These are phyloP conservation scores for Pheosia tremula DNA, from an alignment of 2,888 invertebrate genomes.

Conservation along the genomic window DNA sequence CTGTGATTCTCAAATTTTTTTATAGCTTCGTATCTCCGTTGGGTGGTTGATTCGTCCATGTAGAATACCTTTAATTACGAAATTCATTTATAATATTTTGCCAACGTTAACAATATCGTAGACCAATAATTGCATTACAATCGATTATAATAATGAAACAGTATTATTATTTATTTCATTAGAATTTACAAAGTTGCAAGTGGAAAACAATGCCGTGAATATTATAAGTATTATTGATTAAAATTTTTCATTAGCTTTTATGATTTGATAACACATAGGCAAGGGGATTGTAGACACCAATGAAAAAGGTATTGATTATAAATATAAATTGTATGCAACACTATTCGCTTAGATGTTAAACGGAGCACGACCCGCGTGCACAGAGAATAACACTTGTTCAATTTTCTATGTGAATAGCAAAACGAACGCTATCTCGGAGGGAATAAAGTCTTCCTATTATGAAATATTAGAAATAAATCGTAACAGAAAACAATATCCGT, in stretches of 20 bases:
- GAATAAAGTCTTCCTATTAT: constrained; percentile 25
- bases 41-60: no score
- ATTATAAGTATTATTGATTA: constrained; percentile 45
- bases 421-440: constrained; percentile 42
- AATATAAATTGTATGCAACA: constrained; percentile 29
- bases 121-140: constrained; percentile 44
- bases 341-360: constrained; percentile 41
- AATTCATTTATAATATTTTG: constrained; percentile 40
- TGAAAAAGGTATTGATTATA: constrained; percentile 60
- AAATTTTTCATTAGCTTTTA: constrained; percentile 43
- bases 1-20: no score
- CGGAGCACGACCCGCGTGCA: constrained; percentile 69
- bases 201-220: constrained; percentile 33
- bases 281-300: constrained; percentile 60
- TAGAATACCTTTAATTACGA: constrained; percentile 9
- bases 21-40: no score
- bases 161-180: constrained; percentile 69
- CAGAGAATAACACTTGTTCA: constrained; percentile 52
- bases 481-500: constrained; percentile 37
- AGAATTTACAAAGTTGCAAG: constrained; percentile 53
- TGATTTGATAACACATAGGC: constrained; percentile 31
- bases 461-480: constrained; percentile 33
- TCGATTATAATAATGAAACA: constrained; percentile 54
- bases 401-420: constrained; percentile 62
- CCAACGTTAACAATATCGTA: constrained; percentile 40